phyloP scores from a whole-genome alignment of 1,140 invertebrate species.

The Theocolax elegans region DNA sequence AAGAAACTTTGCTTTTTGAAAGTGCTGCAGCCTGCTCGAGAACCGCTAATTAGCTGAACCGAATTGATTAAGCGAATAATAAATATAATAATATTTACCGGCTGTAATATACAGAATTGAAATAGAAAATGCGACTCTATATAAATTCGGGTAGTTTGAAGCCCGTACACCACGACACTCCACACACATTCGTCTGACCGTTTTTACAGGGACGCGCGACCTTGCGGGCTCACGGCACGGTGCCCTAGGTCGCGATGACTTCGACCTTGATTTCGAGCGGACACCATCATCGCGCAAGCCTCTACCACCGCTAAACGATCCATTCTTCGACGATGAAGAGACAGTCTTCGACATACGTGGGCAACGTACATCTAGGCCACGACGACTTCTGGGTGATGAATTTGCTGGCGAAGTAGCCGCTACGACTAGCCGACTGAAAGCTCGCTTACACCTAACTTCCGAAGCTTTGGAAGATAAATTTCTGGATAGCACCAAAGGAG shows the following conservation, averaged over 20 bases:
- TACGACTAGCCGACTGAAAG: constrained; percentile 57
- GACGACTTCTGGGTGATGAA: constrained; percentile 51
- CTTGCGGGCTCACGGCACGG: constrained; percentile 58
- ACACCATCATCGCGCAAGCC: constrained; percentile 35
- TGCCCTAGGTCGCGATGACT: constrained; percentile 56
- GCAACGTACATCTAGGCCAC: constrained; percentile 55
- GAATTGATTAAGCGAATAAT: no score
- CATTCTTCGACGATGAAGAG: constrained; percentile 55
- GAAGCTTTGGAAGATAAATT: not conserved
- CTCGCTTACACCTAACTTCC: constrained; percentile 41
- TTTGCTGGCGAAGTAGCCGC: constrained; percentile 57
- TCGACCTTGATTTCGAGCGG: constrained; percentile 59
- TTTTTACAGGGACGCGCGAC: constrained; percentile 63
- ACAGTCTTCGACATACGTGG: constrained; percentile 64
- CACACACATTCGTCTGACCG: not conserved
- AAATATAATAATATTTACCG: no score
- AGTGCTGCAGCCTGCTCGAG: no score
- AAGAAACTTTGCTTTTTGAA: no score
- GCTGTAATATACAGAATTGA: no score
- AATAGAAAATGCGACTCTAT: no score
- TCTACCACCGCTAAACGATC: constrained; percentile 45
- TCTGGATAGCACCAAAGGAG: constrained; percentile 22
- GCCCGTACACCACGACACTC: no score
- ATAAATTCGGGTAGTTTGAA: no score
- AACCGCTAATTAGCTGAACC: no score